A percentile compares a stretch with the other conserved stretches of the same genome.
Evolutionary conservation across 2,113 vertebrate species (phyloP).

Genomic region (Gila orcuttii): DNA sequence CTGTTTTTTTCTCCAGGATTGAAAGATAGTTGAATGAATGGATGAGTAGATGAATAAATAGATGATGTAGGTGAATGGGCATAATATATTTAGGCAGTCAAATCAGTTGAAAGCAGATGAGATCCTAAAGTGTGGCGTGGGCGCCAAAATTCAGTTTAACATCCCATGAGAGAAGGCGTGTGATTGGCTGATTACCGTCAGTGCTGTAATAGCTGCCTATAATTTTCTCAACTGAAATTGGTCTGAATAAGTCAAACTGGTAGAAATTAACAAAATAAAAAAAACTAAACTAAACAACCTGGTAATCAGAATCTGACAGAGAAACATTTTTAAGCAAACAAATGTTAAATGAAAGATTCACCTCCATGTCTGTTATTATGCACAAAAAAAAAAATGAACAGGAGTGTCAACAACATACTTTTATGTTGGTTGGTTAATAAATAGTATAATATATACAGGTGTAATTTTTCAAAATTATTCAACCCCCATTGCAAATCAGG

Average conservation of each 20-base stretch:
- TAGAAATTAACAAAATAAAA: not conserved
- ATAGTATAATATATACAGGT: too few species aligned
- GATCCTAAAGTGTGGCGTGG: not conserved
- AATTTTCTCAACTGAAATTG: not conserved
- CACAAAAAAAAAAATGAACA: too few species aligned
- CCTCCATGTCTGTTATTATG: not conserved
- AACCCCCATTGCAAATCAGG: too few species aligned
- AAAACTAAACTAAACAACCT: not conserved
- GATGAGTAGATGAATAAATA: constrained; percentile 22
- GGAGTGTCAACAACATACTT: too few species aligned
- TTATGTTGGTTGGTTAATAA: too few species aligned
- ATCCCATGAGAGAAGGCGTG: not conserved
- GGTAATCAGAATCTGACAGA: not conserved
- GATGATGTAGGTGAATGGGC: not conserved
- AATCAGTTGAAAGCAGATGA: not conserved
- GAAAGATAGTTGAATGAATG: constrained; percentile 16
- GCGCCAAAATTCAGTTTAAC: not conserved
- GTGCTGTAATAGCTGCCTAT: not conserved
- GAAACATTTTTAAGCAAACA: not conserved
- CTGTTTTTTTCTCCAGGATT: not conserved
- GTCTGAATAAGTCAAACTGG: not conserved
- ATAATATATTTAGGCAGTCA: not conserved
- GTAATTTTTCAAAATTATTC: too few species aligned
- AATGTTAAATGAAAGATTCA: not conserved
- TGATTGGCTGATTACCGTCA: not conserved